A percentile compares a stretch with the other conserved stretches of the same genome.
Evolutionary conservation across 2,797 vertebrate genomes (phyloP).

Genomic region (Melanogrammus aeglefinus): DNA sequence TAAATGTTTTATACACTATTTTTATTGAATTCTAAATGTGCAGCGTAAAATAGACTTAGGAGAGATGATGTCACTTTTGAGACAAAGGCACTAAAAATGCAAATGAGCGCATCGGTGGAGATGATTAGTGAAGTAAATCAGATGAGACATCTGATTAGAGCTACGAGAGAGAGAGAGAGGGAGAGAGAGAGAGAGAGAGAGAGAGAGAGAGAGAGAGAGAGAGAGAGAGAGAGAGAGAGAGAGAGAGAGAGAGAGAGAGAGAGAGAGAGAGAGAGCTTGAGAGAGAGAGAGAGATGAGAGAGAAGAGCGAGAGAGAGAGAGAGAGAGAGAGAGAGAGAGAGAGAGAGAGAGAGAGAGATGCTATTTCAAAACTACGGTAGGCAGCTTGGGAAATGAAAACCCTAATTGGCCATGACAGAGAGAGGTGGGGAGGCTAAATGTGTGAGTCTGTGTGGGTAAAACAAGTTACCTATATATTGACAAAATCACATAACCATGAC

Average conservation of each 20-base stretch:
- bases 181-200: background rate
- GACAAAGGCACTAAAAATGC: constrained; percentile 42
- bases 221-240: background rate
- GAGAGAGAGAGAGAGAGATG: constrained; percentile 16
- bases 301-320: background rate
- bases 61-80: constrained; percentile 41
- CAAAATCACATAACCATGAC: background rate
- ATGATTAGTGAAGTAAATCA: constrained; percentile 46
- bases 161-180: background rate
- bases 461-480: background rate
- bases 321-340: constrained; percentile 7
- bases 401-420: constrained; percentile 64
- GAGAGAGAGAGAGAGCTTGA: background rate
- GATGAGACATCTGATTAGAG: constrained; percentile 37
- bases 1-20: background rate
- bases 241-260: background rate
- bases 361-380: constrained; percentile 44
- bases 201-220: constrained; percentile 9
- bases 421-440: constrained; percentile 27
- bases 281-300: background rate
- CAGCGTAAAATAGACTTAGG: background rate
- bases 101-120: constrained; percentile 38
- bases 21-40: constrained; percentile 1
- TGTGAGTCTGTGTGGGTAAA: constrained; percentile 4
- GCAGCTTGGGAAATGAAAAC: constrained; percentile 58